Conservation (phyloP, 2,113 vertebrate species). For the Aphyosemion australe region DNA sequence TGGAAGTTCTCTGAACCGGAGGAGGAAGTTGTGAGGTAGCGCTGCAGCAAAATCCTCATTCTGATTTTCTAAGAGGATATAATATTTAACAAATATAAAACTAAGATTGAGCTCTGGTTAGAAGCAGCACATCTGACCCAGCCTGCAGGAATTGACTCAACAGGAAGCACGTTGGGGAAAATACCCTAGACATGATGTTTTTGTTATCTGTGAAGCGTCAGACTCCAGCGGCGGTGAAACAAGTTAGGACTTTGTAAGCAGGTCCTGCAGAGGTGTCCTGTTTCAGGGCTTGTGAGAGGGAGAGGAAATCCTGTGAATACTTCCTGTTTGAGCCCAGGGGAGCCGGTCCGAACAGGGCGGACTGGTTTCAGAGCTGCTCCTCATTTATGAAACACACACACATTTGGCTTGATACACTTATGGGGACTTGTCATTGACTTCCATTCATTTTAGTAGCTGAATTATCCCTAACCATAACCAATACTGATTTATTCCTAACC, state of each 20-base stretch:
- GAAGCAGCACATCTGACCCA: no score
- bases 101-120: no score
- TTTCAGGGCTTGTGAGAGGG: slow-evolving; percentile 69
- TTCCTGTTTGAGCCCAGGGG: slow-evolving; percentile 80
- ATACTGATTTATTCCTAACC: no score
- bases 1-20: neutral
- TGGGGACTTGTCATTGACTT: no score
- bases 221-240: slow-evolving; percentile 41
- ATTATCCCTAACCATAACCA: no score
- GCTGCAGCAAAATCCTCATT: slow-evolving; percentile 12
- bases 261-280: slow-evolving; percentile 71
- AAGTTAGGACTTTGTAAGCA: slow-evolving; percentile 52
- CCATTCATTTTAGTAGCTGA: no score
- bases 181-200: neutral
- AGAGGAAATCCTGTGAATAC: slow-evolving; percentile 82
- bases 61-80: no score
- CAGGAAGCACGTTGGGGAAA: neutral
- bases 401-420: no score
- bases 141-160: slow-evolving; percentile 1
- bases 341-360: slow-evolving; percentile 73
- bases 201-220: slow-evolving; percentile 26
- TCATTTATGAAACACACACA: slow-evolving; percentile 62
- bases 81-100: no score
- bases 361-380: slow-evolving; percentile 74
- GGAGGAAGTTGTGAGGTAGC: slow-evolving; percentile 35